Base-by-base conservation (phyloP, 2,888 invertebrate genomes). In the Mythimna pallens region DNA sequence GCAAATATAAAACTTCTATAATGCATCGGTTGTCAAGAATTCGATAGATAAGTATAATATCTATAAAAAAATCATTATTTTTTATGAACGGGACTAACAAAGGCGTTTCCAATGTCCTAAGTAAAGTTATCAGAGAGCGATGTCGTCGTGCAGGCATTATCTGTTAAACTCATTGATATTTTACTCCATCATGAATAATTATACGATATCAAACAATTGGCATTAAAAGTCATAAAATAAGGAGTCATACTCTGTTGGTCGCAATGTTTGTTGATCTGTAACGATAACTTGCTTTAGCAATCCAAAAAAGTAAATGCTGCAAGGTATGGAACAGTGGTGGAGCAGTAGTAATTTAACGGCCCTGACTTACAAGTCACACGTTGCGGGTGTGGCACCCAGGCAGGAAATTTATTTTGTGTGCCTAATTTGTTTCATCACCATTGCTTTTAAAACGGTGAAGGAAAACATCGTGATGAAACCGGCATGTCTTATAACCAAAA, bases 1-100 rank as follows among this genome's bases (percentile, higher is more conserved):
- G 52, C 47, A 50, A 63, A 55, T 64, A 76, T 64, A 81, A 30
- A 36, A 57, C 22, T 75, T 63, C 7, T 80, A 52, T 25, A 57
- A 20, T 12, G n/a, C 22, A 22, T 72, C 22, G 10, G 22, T 57
- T 58, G 4, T 52, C 34, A 76, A 55, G 7, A 76, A 55, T 57
- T 22, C 3, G 9, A 43, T 17, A 50, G 50, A 20, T 52, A 52
- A 47, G 20, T 52, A 34, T n/a, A 3, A 25, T 25, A 25, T n/a
- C 5, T 50, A 66, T 25, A 76, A 30, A 22, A 14, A 34, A 14
- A 36, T 40, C 1, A 67, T 76, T 50, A 14, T 43, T 36, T 40
- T 68, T 59, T 6, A 25, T 40, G 34, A 36, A 58, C 7, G 25
- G 4, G 2, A 3, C 52, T 63, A 40, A 1, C 1, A 14, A 36